Evolutionary conservation across 2,797 vertebrate species (phyloP).

Genomic region (Poeciliopsis turneri): DNA sequence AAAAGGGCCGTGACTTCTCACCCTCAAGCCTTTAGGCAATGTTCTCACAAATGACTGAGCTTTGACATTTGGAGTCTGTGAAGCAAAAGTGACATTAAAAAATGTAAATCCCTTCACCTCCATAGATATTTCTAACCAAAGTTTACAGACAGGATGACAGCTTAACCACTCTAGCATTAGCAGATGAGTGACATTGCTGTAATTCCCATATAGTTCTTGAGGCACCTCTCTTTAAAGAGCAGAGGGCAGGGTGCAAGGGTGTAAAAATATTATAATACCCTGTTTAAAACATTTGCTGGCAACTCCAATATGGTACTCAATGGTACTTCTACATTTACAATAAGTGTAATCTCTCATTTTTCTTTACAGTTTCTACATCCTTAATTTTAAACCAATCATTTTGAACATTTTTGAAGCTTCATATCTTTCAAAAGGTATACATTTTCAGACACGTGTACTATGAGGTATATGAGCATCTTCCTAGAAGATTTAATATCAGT

Average conservation of each 20-base stretch:
- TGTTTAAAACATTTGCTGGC: neutral
- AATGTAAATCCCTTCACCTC: constrained; percentile 42
- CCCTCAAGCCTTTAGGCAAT: constrained; percentile 17
- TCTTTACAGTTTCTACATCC: constrained; percentile 21
- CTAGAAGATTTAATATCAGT: neutral
- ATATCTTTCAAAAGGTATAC: constrained; percentile 4
- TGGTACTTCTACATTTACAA: constrained; percentile 20
- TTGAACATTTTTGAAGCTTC: constrained; percentile 30
- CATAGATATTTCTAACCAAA: constrained; percentile 34
- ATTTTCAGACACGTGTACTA: constrained; percentile 8
- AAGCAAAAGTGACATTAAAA: constrained; percentile 37
- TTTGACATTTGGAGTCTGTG: constrained; percentile 46
- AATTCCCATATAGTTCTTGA: constrained; percentile 38
- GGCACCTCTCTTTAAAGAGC: constrained; percentile 18
- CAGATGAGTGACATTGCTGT: constrained; percentile 55
- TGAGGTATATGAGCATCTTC: neutral
- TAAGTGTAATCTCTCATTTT: constrained; percentile 10
- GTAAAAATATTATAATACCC: constrained; percentile 1
- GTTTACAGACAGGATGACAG: constrained; percentile 34
- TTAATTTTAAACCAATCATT: constrained; percentile 21
- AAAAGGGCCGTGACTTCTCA: constrained; percentile 16
- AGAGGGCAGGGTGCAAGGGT: constrained; percentile 4
- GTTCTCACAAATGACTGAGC: constrained; percentile 39
- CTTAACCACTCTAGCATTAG: constrained; percentile 34
- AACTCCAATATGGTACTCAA: constrained; percentile 24